Evolutionary conservation across 2,888 invertebrate genomes (phyloP).

Genomic region (Oconnorella tubifera): DNA sequence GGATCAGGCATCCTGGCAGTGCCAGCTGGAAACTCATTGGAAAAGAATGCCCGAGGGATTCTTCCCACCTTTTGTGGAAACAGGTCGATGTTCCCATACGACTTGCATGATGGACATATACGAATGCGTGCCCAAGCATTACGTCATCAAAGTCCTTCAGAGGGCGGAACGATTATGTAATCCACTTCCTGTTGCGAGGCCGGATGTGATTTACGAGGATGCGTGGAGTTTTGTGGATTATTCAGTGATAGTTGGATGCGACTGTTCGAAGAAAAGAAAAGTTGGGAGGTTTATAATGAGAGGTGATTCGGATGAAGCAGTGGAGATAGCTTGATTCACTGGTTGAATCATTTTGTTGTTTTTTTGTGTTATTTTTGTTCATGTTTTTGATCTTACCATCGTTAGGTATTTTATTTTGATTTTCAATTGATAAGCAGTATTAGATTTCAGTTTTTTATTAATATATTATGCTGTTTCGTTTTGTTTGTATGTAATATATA

Average conservation of each 20-base stretch:
- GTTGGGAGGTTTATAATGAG: too few relatives aligned
- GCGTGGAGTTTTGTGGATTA: conserved; percentile 36
- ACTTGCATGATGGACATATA: conserved; percentile 47
- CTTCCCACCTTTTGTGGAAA: conserved; percentile 43
- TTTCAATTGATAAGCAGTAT: too few relatives aligned
- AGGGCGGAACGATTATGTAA: conserved; percentile 44
- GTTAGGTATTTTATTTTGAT: too few relatives aligned
- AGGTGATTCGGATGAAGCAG: too few relatives aligned
- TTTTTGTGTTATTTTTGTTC: too few relatives aligned
- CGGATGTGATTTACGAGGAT: conserved; percentile 42
- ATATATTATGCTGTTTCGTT: too few relatives aligned
- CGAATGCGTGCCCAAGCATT: conserved; percentile 45
- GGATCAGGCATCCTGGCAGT: conserved; percentile 22
- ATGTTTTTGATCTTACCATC: too few relatives aligned
- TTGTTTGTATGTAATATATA: too few relatives aligned
- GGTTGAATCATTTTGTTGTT: too few relatives aligned
- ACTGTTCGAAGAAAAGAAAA: too few relatives aligned
- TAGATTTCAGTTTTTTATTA: too few relatives aligned
- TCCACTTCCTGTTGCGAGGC: conserved; percentile 43
- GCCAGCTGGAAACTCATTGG: conserved; percentile 40
- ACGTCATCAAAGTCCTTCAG: conserved; percentile 44
- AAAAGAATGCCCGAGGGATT: conserved; percentile 39
- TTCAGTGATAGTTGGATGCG: conserved; percentile 22
- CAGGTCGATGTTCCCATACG: conserved; percentile 41
- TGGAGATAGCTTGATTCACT: too few relatives aligned